Evolutionary conservation across 1,140 invertebrate genomes (phyloP), one percentile per base, ranked within the genome.

Genomic region (Calephelis nemesis): DNA sequence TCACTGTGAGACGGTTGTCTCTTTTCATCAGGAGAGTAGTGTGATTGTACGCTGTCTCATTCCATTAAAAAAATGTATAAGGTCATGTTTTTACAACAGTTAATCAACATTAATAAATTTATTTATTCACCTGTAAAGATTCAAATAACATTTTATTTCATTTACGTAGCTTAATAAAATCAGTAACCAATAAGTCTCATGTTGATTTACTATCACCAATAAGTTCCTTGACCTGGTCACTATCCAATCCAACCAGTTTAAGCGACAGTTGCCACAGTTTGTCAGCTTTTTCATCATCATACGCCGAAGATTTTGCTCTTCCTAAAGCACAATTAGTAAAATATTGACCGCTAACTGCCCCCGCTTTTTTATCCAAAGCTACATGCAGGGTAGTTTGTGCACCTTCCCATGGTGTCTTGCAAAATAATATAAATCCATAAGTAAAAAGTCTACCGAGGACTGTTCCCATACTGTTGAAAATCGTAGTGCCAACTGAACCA

Each of bases 401-500:
- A 0, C 87, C 88, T 54, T 86, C 85, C 72, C 71, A 78, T 2
- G 88, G 83, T 11, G 80, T 79, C 39, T 87, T 85, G 40, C 78
- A 87, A 4, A 88, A 39, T 12, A 5, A n/a, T 8, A 10, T 12
- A 3, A 11, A 4, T 12, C 10, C 9, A 39, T 6, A 19, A 40
- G 15, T 58, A 7, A 58, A 5, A 6, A 58, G 1, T 30, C 5
- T 30, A 5, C 9, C 9, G 10, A 58, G 52, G 11, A 30, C 9
- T 19, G 8, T 12, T 11, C 52, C 52, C 9, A 39, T 1, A 39
- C 4, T 30, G 6, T 30, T 5, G 8, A 80, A 63, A 45, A 85
- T 77, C 12, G 79, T 66, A 0, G 81, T 86, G 1, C 71, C 68
- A 11, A 79, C 74, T 6, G 63, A 42, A 7, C 97, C 97, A 4